Base-by-base conservation (phyloP, 2,113 vertebrate species). In the Plestiodon gilberti region DNA sequence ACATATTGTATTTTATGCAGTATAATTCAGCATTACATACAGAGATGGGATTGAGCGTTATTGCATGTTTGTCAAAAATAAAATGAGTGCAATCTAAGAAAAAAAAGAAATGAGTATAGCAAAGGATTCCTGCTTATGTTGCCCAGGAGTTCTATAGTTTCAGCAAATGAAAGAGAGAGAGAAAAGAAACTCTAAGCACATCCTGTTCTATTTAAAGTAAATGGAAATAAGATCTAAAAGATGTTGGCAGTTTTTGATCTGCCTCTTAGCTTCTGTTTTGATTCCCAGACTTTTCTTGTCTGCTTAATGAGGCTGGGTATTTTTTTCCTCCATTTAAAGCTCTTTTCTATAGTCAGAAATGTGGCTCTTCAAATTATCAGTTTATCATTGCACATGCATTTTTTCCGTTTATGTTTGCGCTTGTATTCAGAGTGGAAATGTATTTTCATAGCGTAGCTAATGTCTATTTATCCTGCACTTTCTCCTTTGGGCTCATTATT, bases 401-500 rank as follows among this genome's bases (percentile, higher is more conserved):
- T 87, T n/a, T 73, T 65, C 59, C 71, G 73, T 81, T 87, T 65
- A 65, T 81, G 78, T 81, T 75, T 75, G 85, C 23, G 4, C 40
- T 81, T 75, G 61, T 74, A 55, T 81, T 87, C 85, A 55, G 55
- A 64, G 61, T 74, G 18, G 70, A 75, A 85, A 81, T 81, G 85
- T 67, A 87, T 81, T 81, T 75, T 87, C 70, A 87, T 81, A 81
- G 70, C 59, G 7, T 75, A 81, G 78, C 85, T 87, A 87, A 87
- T 87, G 85, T 81, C 85, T 87, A 40, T 87, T 81, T 87, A 87
- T 87, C 57, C 78, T 87, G 70, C 59, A 65, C 61, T 73, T 81
- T 81, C 57, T 87, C 85, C 78, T 81, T 55, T 87, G 85, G 85
- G 78, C n/a, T 87, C 85, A 87, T 87, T 87, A 87, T 87, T 87